Evolutionary conservation across 2,888 invertebrate species (phyloP).

Genomic region (Nymphalis c-album): DNA sequence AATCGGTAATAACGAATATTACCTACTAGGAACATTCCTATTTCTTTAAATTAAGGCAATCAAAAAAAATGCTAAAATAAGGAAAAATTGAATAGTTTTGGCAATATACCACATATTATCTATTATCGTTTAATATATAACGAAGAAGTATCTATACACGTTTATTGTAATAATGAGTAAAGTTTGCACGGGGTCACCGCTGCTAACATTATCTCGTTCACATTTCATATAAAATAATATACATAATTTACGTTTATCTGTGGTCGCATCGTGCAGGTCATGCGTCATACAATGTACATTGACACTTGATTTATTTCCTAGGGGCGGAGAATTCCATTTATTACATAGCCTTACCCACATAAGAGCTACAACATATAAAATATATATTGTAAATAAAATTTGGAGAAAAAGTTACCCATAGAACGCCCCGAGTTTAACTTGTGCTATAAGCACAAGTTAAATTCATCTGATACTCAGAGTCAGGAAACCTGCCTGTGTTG

Average conservation of each 20-base stretch:
- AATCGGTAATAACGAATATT: slow-evolving; percentile 9
- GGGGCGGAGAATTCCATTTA: neutral
- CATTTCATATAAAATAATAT: slow-evolving; percentile 21
- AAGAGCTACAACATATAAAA: no score
- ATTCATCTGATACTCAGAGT: no score
- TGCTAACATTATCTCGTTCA: neutral
- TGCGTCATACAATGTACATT: neutral
- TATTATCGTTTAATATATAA: neutral
- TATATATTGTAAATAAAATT: no score
- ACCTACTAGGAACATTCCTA: neutral
- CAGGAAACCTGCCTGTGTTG: no score
- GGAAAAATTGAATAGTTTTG: neutral
- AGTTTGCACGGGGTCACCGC: neutral
- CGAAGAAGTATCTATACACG: no score
- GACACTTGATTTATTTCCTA: slow-evolving; percentile 7
- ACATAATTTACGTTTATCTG: slow-evolving; percentile 21
- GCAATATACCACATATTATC: neutral
- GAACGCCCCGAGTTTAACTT: no score
- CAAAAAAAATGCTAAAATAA: neutral
- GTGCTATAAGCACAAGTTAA: no score
- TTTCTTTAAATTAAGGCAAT: neutral
- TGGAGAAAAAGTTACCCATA: no score
- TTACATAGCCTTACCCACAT: no score
- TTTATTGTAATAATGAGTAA: neutral
- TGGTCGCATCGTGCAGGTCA: slow-evolving; percentile 6